A percentile compares a stretch with the other conserved stretches of the same genome.
Conservation (phyloP, 1,140 invertebrate genomes). For the Hermatobates lingyangjiaoensis region DNA sequence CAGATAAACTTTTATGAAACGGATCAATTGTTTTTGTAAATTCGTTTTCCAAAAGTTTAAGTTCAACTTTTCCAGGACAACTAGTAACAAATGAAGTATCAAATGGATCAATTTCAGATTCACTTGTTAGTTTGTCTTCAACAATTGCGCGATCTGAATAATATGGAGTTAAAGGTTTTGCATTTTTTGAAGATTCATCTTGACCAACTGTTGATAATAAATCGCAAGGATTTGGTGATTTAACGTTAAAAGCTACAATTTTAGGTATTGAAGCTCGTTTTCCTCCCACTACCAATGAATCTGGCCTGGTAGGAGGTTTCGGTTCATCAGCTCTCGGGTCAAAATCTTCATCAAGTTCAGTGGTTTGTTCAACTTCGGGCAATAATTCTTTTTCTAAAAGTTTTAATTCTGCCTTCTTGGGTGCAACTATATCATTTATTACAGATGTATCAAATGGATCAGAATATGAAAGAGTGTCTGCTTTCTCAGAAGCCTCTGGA, state of each 20-base stretch:
- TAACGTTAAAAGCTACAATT: conserved; percentile 48
- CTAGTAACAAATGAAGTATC: conserved; percentile 61
- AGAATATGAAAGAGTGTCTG: not conserved
- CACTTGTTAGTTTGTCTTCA: conserved; percentile 8
- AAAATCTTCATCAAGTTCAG: conserved; percentile 38
- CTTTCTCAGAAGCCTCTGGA: conserved; percentile 26
- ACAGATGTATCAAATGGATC: conserved; percentile 75
- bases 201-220: conserved; percentile 36
- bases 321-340: conserved; percentile 39
- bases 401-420: conserved; percentile 56
- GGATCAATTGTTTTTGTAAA: conserved; percentile 19
- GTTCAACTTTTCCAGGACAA: conserved; percentile 47
- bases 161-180: conserved; percentile 60
- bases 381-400: conserved; percentile 57
- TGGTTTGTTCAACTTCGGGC: conserved; percentile 22
- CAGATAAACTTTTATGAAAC: conserved; percentile 27
- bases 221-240: conserved; percentile 31
- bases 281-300: conserved; percentile 12
- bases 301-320: conserved; percentile 10
- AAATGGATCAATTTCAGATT: conserved; percentile 41
- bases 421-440: conserved; percentile 43
- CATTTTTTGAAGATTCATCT: conserved; percentile 31
- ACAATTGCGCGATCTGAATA: conserved; percentile 12
- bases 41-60: conserved; percentile 52
- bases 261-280: conserved; percentile 25